These are phyloP conservation scores for Ormyrus thymus DNA, from an alignment of 2,888 invertebrate species.

Conservation along the genomic window DNA sequence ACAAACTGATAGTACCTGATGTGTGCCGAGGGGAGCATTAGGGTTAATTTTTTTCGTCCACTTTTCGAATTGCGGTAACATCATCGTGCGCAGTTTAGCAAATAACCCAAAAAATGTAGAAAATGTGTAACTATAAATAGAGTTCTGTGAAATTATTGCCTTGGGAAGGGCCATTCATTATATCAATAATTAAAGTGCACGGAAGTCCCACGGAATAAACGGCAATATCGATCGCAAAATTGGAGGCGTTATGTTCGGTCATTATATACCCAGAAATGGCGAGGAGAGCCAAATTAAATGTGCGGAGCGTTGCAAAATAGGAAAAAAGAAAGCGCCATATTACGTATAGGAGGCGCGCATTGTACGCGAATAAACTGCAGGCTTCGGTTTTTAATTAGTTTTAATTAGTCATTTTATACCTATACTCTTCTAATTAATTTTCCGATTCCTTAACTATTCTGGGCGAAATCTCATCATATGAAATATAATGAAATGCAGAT, in stretches of 20 bases:
- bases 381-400: no score
- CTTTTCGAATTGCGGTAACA: no score
- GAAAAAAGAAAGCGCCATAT: background rate
- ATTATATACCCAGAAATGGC: conserved; percentile 17
- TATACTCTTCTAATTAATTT: no score
- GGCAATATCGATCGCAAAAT: conserved; percentile 39
- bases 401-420: no score
- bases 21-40: no score
- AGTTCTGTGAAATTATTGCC: conserved; percentile 27
- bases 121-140: conserved; percentile 23
- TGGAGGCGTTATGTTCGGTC: conserved; percentile 14
- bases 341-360: no score
- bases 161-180: conserved; percentile 39
- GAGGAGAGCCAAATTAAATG: conserved; percentile 15
- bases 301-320: background rate
- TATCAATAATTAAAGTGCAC: conserved; percentile 28
- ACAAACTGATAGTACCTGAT: no score
- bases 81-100: background rate
- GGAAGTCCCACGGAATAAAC: conserved; percentile 33
- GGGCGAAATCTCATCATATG: no score
- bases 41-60: no score
- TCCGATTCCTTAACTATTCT: no score
- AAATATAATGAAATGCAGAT: no score
- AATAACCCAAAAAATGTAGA: conserved; percentile 32
- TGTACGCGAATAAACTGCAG: no score